Percentiles rank a stretch among this genome's conserved stretches.
phyloP scores from a whole-genome alignment of 2,888 invertebrate genomes.

The Dolomedes plantarius region DNA sequence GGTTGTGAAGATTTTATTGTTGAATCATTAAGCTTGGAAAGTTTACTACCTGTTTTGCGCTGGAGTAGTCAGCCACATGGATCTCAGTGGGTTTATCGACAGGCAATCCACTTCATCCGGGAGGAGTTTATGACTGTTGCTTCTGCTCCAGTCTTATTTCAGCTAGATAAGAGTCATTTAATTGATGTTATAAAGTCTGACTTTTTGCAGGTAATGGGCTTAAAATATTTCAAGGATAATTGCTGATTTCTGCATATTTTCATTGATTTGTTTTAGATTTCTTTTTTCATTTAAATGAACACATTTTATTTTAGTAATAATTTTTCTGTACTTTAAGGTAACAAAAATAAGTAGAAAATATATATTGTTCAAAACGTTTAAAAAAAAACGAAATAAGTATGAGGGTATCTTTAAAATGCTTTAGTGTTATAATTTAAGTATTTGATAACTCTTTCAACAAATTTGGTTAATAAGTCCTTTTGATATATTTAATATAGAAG shows the following conservation, averaged over 20 bases:
- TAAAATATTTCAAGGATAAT: no score
- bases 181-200: slow-evolving; percentile 86
- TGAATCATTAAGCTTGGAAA: slow-evolving; percentile 89
- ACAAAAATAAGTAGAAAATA: no score
- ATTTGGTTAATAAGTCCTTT: no score
- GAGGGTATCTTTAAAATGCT: no score
- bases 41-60: slow-evolving; percentile 85
- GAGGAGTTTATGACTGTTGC: slow-evolving; percentile 92
- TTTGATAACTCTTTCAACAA: no score
- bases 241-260: no score
- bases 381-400: no score
- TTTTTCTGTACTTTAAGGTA: no score
- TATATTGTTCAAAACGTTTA: no score
- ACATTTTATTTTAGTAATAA: not conserved
- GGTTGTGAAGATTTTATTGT: slow-evolving; percentile 95
- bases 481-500: no score
- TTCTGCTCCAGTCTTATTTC: slow-evolving; percentile 84
- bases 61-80: slow-evolving; percentile 95
- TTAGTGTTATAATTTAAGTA: no score
- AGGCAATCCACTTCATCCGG: slow-evolving; percentile 91
- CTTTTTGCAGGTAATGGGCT: slow-evolving; percentile 80
- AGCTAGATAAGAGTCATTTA: slow-evolving; percentile 86
- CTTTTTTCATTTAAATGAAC: not conserved
- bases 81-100: slow-evolving; percentile 92
- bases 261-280: not conserved